Percentiles rank a stretch among this genome's conserved stretches.
phyloP scores from a whole-genome alignment of 2,797 vertebrate species.

The Xenentodon cancila region DNA sequence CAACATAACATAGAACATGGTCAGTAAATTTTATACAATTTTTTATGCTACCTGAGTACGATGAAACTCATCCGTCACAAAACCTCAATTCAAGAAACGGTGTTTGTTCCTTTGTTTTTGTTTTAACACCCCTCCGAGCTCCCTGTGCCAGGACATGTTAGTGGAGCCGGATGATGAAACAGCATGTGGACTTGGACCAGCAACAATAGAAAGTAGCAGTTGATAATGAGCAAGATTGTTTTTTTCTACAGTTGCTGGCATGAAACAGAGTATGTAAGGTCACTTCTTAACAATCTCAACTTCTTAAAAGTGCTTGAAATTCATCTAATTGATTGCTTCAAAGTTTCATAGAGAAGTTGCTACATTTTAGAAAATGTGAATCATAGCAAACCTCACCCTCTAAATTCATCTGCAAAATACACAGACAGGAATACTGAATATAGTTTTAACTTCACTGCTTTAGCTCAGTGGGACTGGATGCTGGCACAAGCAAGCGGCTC shows the following conservation, averaged over 20 bases:
- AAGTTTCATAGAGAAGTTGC: no score
- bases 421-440: no score
- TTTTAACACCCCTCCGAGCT: neutral
- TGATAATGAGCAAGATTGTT: constrained; percentile 23
- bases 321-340: no score
- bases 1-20: constrained; percentile 4
- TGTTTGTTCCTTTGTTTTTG: constrained; percentile 15
- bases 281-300: neutral
- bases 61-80: constrained; percentile 14
- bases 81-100: constrained; percentile 19
- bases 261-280: constrained; percentile 1
- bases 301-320: no score
- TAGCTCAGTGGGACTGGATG: no score
- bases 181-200: constrained; percentile 11
- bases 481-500: no score
- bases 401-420: no score
- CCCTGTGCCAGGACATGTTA: constrained; percentile 4
- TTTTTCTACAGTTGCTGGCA: constrained; percentile 13
- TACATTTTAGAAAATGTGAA: no score
- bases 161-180: constrained; percentile 23
- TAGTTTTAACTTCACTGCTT: no score
- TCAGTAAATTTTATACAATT: constrained; percentile 8
- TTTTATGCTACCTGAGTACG: neutral
- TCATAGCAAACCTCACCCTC: no score
- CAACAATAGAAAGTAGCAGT: constrained; percentile 7